Evolutionary conservation across 2,113 vertebrate genomes (phyloP).

Genomic region (Arenaria interpres): DNA sequence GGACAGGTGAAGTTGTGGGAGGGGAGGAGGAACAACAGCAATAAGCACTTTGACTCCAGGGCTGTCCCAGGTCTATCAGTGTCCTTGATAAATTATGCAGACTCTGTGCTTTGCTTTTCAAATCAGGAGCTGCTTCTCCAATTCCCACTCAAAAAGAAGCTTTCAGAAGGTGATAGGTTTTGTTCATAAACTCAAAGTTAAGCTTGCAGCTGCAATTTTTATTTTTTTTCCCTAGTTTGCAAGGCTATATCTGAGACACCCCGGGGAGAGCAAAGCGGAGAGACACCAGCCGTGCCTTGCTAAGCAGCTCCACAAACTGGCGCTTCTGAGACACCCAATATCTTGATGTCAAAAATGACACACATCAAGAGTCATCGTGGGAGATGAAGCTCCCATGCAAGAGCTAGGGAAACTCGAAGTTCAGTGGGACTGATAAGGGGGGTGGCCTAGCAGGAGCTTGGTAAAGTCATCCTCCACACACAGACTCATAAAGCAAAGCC

Average conservation of each 20-base stretch:
- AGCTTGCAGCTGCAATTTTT: neutral
- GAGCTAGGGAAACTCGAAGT: neutral
- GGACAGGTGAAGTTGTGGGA: neutral
- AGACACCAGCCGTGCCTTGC: neutral
- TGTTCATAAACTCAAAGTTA: neutral
- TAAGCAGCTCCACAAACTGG: neutral
- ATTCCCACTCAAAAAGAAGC: neutral
- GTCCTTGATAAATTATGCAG: neutral
- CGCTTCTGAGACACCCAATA: neutral
- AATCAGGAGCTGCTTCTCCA: neutral
- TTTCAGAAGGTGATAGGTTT: neutral
- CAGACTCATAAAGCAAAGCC: neutral
- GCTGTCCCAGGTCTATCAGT: neutral
- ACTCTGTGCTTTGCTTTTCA: neutral
- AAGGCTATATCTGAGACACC: neutral
- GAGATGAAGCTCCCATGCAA: neutral
- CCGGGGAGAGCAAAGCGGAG: neutral
- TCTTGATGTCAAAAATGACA: neutral
- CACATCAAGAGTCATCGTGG: fast-evolving
- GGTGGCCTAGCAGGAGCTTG: neutral
- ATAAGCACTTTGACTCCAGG: neutral
- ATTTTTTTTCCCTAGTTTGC: neutral
- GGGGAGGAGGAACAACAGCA: neutral
- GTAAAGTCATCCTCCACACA: neutral
- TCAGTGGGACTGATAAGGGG: neutral